Conservation (phyloP, 2,113 vertebrate genomes). For the Saccopteryx leptura region DNA sequence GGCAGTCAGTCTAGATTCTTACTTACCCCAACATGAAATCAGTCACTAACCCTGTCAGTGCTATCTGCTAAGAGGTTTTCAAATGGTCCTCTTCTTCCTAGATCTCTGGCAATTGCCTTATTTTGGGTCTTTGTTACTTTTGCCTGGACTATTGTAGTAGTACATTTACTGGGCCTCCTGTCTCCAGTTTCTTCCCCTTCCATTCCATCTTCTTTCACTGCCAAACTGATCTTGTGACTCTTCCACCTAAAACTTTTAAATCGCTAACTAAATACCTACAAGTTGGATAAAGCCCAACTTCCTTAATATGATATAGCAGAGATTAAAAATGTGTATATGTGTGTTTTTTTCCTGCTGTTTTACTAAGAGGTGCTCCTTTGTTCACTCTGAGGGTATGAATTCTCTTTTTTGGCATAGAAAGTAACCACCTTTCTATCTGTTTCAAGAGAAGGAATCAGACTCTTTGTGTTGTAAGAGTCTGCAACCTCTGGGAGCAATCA, state of each 20-base stretch:
- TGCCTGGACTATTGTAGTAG: background rate
- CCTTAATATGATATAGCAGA: conserved; percentile 66
- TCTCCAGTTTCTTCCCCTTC: background rate
- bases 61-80: background rate
- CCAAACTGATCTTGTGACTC: conserved; percentile 56
- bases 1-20: background rate
- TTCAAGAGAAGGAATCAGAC: background rate
- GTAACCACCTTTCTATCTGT: background rate
- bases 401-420: conserved; percentile 27
- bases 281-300: conserved; percentile 55
- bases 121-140: background rate
- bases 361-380: background rate
- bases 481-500: background rate
- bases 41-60: background rate
- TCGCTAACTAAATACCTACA: conserved; percentile 51
- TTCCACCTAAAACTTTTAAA: conserved; percentile 58
- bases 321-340: background rate
- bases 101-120: background rate
- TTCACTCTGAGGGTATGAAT: background rate
- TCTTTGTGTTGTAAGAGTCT: background rate
- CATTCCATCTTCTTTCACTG: background rate
- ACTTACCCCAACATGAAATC: background rate
- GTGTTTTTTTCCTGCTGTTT: background rate
- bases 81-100: background rate
- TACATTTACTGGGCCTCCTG: background rate